Evolutionary conservation across 1,140 invertebrate genomes (phyloP).

Genomic region (Charaxes varanes): DNA sequence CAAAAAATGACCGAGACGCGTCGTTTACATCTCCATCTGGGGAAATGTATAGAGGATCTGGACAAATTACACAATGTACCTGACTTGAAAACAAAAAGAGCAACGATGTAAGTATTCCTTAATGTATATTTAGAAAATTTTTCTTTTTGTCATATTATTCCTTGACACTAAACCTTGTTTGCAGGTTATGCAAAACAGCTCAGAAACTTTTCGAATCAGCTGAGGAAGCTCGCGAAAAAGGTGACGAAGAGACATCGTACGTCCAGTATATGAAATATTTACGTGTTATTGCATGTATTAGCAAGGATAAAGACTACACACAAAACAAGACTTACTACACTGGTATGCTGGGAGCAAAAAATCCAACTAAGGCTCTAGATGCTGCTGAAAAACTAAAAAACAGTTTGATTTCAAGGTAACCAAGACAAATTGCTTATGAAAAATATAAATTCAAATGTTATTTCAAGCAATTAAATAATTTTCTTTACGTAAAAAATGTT

Average conservation of each 20-base stretch:
- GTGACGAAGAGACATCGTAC: conserved; percentile 82
- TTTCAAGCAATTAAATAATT: background rate
- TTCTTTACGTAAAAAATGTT: too few species aligned
- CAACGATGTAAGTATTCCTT: conserved; percentile 62
- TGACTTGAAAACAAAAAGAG: conserved; percentile 67
- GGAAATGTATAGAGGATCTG: conserved; percentile 72
- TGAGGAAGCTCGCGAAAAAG: conserved; percentile 67
- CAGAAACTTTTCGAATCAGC: conserved; percentile 75
- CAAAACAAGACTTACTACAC: conserved; percentile 75
- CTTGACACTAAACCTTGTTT: conserved; percentile 15
- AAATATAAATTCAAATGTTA: too few species aligned
- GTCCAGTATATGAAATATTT: conserved; percentile 83
- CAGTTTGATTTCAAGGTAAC: conserved; percentile 76
- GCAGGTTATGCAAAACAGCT: conserved; percentile 74
- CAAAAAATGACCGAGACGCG: conserved; percentile 66
- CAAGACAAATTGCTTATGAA: too few species aligned
- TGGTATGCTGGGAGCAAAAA: conserved; percentile 72
- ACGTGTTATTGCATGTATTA: conserved; percentile 74
- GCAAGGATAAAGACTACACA: conserved; percentile 73
- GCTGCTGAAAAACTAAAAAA: conserved; percentile 72
- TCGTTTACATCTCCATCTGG: conserved; percentile 71
- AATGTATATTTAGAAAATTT: background rate
- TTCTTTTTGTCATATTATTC: background rate
- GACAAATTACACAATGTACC: conserved; percentile 71
- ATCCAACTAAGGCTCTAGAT: conserved; percentile 73